Percentiles rank a stretch among this genome's conserved stretches.
phyloP scores from a whole-genome alignment of 2,797 vertebrate species.

The Thaleichthys pacificus region DNA sequence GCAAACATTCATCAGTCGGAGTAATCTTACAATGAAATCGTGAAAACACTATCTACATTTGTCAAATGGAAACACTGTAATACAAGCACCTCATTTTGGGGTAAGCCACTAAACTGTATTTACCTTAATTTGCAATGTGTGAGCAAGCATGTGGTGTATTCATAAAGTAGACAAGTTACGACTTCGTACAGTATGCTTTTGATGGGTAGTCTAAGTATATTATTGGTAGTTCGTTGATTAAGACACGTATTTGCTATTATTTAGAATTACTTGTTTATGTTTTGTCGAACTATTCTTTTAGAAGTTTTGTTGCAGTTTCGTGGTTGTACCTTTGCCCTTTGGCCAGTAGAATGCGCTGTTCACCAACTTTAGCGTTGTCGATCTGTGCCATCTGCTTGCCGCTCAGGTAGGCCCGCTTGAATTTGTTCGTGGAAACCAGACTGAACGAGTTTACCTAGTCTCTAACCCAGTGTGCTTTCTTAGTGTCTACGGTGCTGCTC shows the following conservation, averaged over 20 bases:
- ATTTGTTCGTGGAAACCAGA: no score
- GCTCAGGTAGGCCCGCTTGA: neutral
- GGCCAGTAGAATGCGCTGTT: slow-evolving; percentile 11
- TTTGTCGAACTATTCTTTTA: neutral
- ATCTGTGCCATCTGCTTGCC: neutral
- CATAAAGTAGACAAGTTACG: no score
- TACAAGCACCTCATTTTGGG: neutral
- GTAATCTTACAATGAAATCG: neutral
- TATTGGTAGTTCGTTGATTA: neutral
- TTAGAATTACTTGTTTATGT: neutral
- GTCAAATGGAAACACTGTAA: neutral
- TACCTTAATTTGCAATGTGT: no score
- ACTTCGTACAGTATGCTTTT: no score
- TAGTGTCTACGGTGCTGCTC: slow-evolving; percentile 21
- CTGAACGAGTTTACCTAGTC: no score
- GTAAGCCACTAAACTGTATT: no score
- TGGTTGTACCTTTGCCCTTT: neutral
- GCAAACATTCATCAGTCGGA: neutral
- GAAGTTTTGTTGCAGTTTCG: neutral
- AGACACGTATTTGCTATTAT: neutral
- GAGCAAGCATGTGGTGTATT: no score
- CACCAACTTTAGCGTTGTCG: neutral
- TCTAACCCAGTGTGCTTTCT: no score
- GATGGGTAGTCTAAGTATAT: no score
- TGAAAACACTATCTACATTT: neutral